Evolutionary conservation across 2,113 vertebrate species (phyloP).

Genomic region (Psephotus haematonotus): DNA sequence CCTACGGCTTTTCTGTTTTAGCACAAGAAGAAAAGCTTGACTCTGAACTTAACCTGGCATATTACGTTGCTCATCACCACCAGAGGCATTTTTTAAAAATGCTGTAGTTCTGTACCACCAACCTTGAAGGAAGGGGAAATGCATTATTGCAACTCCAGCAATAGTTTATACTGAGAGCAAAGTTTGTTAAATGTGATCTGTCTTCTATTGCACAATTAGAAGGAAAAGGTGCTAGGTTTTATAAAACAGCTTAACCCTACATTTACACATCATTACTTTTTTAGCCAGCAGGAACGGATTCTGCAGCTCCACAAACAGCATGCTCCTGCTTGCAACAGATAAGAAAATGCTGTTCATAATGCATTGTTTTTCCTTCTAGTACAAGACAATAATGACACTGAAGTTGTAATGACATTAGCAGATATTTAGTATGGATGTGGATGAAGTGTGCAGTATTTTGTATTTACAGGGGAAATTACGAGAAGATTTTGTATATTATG

Average conservation of each 20-base stretch:
- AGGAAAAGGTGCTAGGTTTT: neutral
- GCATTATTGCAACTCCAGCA: neutral
- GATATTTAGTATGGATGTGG: neutral
- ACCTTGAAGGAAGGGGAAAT: neutral
- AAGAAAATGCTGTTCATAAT: neutral
- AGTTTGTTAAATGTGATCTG: neutral
- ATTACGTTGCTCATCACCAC: neutral
- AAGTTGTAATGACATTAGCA: neutral
- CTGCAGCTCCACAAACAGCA: neutral
- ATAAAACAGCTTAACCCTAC: neutral
- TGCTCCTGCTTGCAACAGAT: slow-evolving; percentile 9
- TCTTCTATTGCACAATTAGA: neutral
- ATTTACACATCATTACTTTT: neutral
- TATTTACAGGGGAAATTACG: neutral
- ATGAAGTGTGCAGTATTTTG: neutral
- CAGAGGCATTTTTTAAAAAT: neutral
- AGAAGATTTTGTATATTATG: neutral
- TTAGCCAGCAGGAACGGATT: neutral
- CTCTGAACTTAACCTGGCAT: neutral
- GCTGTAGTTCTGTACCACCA: neutral
- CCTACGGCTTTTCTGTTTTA: neutral
- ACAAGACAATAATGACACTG: neutral
- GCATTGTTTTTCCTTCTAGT: neutral
- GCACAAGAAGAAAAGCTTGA: neutral
- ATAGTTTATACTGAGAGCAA: neutral